Base-by-base conservation (phyloP, 1,140 invertebrate species). In the Trissolcus basalis region DNA sequence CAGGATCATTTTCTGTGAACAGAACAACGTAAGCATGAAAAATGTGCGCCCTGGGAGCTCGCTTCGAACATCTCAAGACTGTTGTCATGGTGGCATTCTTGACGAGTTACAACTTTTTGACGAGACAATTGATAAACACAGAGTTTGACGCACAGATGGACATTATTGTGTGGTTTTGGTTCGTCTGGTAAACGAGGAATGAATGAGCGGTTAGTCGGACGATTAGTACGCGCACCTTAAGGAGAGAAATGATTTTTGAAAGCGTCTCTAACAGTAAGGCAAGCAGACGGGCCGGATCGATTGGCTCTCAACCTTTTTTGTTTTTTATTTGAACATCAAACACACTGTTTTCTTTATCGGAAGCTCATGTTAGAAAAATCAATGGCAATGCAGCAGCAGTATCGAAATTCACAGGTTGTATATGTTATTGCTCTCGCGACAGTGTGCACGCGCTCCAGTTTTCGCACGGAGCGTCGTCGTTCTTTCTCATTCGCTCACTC, bases 1-100 rank as follows among this genome's bases (percentile, higher is more conserved):
- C 90, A 94, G 91, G 90, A 94, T 92, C 91, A 93, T 92, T 94
- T 94, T 94, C 93, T 94, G 93, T 85, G 91, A 93, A 92, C 90
- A 92, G 87, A 93, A 92, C 82, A 91, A 89, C 45, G 55, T 78
- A 55, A 80, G 35, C 27, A 56, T 82, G 43, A 82, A 75, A 12
- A 47, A 16, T 48, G 14, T n/a, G n/a, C n/a, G n/a, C n/a, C n/a
- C n/a, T n/a, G n/a, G 10, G 32, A 35, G 1, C 8, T 10, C 0
- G 12, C 15, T 43, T 12, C 19, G 13, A 39, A 51, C 11, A 36
- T 36, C 35, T 10, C 15, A 27, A 12, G 45, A 48, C 15, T n/a
- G 4, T 43, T 43, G 39, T 5, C 12, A 11, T 43, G 6, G 8
- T 43, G 33, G 10, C 33, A 35, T 27, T 27, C 19, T 27, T 27